Percentiles rank a stretch among this genome's conserved stretches.
Evolutionary conservation across 2,888 invertebrate genomes (phyloP).

Genomic region (Halictus quadricinctus): DNA sequence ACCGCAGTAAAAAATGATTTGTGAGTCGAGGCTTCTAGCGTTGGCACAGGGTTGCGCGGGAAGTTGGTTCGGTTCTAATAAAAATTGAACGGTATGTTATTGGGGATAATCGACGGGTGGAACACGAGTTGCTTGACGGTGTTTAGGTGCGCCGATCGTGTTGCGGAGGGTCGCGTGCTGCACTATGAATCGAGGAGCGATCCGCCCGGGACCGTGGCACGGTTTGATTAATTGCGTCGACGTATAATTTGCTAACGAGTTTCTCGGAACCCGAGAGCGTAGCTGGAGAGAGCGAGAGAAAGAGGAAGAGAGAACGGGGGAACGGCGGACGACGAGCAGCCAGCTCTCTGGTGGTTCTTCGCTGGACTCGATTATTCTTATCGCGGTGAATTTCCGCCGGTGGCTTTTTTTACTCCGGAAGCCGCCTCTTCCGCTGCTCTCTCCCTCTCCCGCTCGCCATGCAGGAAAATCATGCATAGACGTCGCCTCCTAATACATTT

Average conservation of each 20-base stretch:
- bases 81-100: not conserved
- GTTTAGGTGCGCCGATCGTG: slow-evolving; percentile 1
- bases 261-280: not conserved
- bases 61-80: not conserved
- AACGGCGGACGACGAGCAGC: not conserved
- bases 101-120: not conserved
- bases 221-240: slow-evolving; percentile 31
- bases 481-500: slow-evolving; percentile 42
- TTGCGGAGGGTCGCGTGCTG: not conserved
- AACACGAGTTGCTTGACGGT: not conserved
- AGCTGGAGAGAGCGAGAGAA: not conserved
- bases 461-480: slow-evolving; percentile 43
- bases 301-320: not conserved
- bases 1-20: not conserved
- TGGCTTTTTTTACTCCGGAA: slow-evolving; percentile 71
- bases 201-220: not conserved
- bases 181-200: not conserved
- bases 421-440: slow-evolving; percentile 70
- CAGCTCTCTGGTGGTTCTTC: slow-evolving; percentile 21
- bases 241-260: slow-evolving; percentile 37
- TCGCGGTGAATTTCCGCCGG: slow-evolving; percentile 67
- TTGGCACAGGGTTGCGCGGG: not conserved
- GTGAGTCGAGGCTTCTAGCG: not conserved
- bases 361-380: slow-evolving; percentile 63
- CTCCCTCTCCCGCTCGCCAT: not conserved